phyloP scores from a whole-genome alignment of 2,888 invertebrate genomes.

The Sussaba pulchella region DNA sequence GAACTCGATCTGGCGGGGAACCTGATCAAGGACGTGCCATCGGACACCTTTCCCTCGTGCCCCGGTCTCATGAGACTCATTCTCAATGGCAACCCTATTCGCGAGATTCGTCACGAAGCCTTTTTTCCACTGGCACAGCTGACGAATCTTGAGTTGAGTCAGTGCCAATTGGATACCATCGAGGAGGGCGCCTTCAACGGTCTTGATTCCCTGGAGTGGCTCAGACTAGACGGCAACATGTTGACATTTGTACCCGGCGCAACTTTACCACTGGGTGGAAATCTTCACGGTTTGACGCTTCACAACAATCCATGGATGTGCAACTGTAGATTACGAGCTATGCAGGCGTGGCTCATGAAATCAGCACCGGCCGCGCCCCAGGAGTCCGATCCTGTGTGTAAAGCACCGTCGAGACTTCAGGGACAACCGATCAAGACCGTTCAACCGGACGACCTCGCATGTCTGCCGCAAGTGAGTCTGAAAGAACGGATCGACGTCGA shows the following conservation, averaged over 20 bases:
- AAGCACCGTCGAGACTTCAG: slow-evolving; percentile 88
- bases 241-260: slow-evolving; percentile 87
- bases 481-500: slow-evolving; percentile 91
- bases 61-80: slow-evolving; percentile 93
- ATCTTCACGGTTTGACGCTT: slow-evolving; percentile 91
- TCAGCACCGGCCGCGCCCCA: slow-evolving; percentile 89
- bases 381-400: slow-evolving; percentile 91
- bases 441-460: slow-evolving; percentile 90
- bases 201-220: slow-evolving; percentile 92
- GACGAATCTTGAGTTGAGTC: slow-evolving; percentile 92
- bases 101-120: slow-evolving; percentile 89
- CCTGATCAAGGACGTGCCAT: slow-evolving; percentile 91
- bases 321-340: slow-evolving; percentile 92
- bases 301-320: slow-evolving; percentile 96
- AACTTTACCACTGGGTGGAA: slow-evolving; percentile 87
- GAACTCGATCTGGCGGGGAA: slow-evolving; percentile 95
- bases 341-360: slow-evolving; percentile 91
- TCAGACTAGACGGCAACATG: slow-evolving; percentile 93
- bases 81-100: slow-evolving; percentile 93
- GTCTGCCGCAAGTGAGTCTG: slow-evolving; percentile 91
- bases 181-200: slow-evolving; percentile 93
- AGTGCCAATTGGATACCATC: slow-evolving; percentile 91
- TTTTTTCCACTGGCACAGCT: slow-evolving; percentile 91
- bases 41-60: slow-evolving; percentile 91
- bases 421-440: slow-evolving; percentile 89